A percentile compares a stretch with the other conserved stretches of the same genome.
These are phyloP conservation scores for Oryzias sinensis DNA, from an alignment of 2,797 vertebrate genomes.

Conservation along the genomic window DNA sequence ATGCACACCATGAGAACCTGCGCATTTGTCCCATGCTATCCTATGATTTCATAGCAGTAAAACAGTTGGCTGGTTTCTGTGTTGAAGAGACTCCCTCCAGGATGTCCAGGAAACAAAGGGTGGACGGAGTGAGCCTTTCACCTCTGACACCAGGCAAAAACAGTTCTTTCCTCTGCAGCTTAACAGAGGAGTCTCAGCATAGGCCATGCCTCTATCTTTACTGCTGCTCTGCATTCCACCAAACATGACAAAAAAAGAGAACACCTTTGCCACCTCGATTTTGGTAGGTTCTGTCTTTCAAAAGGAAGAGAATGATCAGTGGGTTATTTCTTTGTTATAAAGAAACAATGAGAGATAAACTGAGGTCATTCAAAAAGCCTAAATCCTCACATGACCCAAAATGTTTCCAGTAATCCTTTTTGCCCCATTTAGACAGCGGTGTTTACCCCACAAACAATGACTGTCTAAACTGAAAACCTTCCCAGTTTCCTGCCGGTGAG, in stretches of 20 bases:
- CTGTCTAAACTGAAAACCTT: background rate
- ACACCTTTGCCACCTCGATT: background rate
- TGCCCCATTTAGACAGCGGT: conserved; percentile 28
- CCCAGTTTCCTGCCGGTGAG: conserved; percentile 1
- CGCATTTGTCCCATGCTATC: too few species aligned
- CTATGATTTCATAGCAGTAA: too few species aligned
- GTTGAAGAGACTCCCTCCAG: conserved; percentile 4
- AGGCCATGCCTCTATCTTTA: conserved; percentile 1
- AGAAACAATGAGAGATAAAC: conserved; percentile 12
- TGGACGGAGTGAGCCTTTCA: conserved; percentile 27
- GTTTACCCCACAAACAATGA: conserved; percentile 13
- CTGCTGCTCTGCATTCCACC: background rate
- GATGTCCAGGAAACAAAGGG: conserved; percentile 43
- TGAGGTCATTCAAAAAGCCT: conserved; percentile 11
- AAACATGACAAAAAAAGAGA: background rate
- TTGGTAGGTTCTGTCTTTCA: background rate
- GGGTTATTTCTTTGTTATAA: conserved; percentile 20
- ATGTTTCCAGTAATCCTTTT: conserved; percentile 50
- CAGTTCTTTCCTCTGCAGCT: conserved; percentile 45
- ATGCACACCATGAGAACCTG: too few species aligned
- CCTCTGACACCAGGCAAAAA: conserved; percentile 49
- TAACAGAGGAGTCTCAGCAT: conserved; percentile 18
- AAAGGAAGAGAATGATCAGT: background rate
- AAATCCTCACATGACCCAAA: conserved; percentile 52
- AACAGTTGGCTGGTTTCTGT: background rate